These are phyloP conservation scores for Trichogramma evanescens DNA, from an alignment of 2,888 invertebrate genomes.

Conservation along the genomic window DNA sequence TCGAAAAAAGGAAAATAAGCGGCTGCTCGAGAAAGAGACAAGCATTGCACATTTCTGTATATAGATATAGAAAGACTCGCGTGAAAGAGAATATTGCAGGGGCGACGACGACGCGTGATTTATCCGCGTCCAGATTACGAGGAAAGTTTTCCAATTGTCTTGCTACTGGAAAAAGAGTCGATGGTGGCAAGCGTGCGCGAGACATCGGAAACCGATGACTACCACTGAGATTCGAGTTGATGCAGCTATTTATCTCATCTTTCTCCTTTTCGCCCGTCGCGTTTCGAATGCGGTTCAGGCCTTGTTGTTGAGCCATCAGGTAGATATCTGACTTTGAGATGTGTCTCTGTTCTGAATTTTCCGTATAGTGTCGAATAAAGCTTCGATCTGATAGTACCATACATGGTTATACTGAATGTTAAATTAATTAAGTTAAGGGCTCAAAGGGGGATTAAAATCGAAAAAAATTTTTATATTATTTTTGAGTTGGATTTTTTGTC, in stretches of 20 bases:
- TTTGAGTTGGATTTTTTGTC: too few relatives aligned
- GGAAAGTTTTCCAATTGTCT: conserved; percentile 39
- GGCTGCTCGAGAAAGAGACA: background rate
- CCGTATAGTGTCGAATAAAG: too few relatives aligned
- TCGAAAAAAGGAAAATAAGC: background rate
- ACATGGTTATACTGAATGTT: too few relatives aligned
- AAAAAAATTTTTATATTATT: too few relatives aligned
- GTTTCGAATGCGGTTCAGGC: background rate
- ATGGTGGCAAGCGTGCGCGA: conserved; percentile 18
- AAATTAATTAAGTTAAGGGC: too few relatives aligned
- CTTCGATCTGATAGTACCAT: too few relatives aligned
- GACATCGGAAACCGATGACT: conserved; percentile 33
- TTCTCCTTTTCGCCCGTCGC: background rate
- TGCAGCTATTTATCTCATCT: background rate
- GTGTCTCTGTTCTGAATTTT: too few relatives aligned
- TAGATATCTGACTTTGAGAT: too few relatives aligned
- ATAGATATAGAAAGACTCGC: background rate
- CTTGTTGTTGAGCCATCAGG: background rate
- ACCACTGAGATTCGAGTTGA: too few relatives aligned
- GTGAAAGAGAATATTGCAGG: conserved; percentile 7
- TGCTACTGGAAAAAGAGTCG: conserved; percentile 2
- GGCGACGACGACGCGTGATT: conserved; percentile 29
- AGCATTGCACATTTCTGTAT: background rate
- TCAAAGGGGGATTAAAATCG: too few relatives aligned
- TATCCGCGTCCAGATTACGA: conserved; percentile 38